phyloP scores from a whole-genome alignment of 2,113 vertebrate species.

The Hippocampus barbouri region DNA sequence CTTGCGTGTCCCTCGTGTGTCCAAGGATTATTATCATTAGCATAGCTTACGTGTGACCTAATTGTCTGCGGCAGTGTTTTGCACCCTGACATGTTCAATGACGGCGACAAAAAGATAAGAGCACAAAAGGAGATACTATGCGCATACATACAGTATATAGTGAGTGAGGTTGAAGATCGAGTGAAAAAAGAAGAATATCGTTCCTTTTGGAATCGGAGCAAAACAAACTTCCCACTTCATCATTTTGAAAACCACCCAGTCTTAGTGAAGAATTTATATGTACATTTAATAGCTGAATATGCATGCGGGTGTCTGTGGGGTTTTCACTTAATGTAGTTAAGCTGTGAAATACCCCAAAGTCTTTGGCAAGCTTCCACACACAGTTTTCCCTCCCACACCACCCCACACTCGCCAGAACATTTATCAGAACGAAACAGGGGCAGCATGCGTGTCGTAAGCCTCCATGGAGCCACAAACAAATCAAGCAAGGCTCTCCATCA shows the following conservation, averaged over 20 bases:
- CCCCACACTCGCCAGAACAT: constrained; percentile 56
- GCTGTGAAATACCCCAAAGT: constrained; percentile 69
- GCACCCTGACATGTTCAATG: constrained; percentile 56
- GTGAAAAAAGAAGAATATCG: constrained; percentile 8
- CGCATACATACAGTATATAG: not conserved
- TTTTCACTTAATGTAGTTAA: constrained; percentile 68
- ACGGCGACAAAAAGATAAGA: constrained; percentile 39
- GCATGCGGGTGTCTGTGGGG: constrained; percentile 34
- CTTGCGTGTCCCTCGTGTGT: constrained; percentile 20
- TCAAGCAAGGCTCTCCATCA: constrained; percentile 69
- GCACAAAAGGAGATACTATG: constrained; percentile 41
- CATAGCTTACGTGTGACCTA: constrained; percentile 44
- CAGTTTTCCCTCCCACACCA: constrained; percentile 55
- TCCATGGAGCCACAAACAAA: constrained; percentile 74
- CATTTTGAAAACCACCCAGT: constrained; percentile 46
- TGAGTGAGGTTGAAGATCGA: constrained; percentile 16
- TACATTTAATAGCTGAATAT: constrained; percentile 37
- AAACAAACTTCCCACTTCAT: constrained; percentile 28
- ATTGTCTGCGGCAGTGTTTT: constrained; percentile 55
- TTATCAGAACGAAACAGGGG: constrained; percentile 69
- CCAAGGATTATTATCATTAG: constrained; percentile 55
- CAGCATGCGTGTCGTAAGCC: constrained; percentile 67
- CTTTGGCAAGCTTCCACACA: constrained; percentile 59
- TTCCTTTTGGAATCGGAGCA: constrained; percentile 25
- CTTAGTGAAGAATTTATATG: constrained; percentile 13